Conservation (phyloP, 1,140 invertebrate species). For the Microplitis mediator region DNA sequence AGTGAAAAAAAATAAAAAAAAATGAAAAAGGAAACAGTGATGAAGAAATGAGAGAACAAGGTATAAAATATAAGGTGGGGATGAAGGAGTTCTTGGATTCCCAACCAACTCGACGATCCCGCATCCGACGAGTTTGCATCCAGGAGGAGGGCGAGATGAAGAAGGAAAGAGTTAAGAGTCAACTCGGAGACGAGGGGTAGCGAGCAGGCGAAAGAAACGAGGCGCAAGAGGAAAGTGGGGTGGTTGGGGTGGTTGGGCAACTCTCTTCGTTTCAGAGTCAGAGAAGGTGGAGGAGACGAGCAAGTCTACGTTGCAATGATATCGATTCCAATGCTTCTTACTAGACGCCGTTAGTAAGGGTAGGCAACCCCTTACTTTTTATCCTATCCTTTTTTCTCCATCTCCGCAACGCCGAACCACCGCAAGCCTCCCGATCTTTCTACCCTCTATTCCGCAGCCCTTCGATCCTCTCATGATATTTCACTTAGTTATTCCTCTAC, state of each 20-base stretch:
- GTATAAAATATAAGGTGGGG: not conserved
- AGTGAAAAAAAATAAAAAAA: constrained; percentile 14
- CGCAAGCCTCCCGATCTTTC: constrained; percentile 27
- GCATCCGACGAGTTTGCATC: constrained; percentile 20
- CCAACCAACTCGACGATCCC: constrained; percentile 28
- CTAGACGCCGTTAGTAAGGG: constrained; percentile 58
- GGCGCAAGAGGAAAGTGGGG: constrained; percentile 6
- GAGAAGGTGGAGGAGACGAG: constrained; percentile 36
- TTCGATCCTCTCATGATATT: constrained; percentile 42
- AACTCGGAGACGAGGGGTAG: constrained; percentile 51
- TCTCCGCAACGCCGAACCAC: constrained; percentile 26
- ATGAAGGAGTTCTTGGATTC: constrained; percentile 30
- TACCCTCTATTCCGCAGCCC: not conserved
- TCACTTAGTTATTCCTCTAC: constrained; percentile 48
- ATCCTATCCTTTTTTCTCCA: constrained; percentile 60
- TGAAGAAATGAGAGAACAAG: constrained; percentile 33
- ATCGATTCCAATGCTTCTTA: constrained; percentile 64
- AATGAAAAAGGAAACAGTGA: constrained; percentile 15
- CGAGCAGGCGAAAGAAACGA: constrained; percentile 32
- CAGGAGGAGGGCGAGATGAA: constrained; percentile 27
- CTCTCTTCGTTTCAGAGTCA: constrained; percentile 5
- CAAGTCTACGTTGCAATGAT: constrained; percentile 61
- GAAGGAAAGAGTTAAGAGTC: constrained; percentile 60
- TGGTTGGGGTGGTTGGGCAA: constrained; percentile 13
- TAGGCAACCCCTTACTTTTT: constrained; percentile 54